These are phyloP conservation scores for Limonius californicus DNA, from an alignment of 1,140 invertebrate genomes.

Conservation along the genomic window DNA sequence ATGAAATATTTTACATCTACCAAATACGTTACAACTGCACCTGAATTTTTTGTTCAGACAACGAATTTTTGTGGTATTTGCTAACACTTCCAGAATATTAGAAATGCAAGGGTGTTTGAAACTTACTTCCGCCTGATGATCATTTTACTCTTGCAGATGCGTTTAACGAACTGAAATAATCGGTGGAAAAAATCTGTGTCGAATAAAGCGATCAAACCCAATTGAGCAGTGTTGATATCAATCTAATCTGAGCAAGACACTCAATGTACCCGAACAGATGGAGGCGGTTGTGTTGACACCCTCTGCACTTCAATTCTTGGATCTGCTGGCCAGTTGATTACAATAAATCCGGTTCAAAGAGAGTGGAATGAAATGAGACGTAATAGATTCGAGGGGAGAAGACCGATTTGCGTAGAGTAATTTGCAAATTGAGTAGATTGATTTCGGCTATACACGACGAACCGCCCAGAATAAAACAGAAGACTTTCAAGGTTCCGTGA, in stretches of 20 bases:
- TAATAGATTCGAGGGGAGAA: constrained; percentile 24
- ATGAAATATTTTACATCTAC: no score
- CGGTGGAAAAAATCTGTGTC: constrained; percentile 10
- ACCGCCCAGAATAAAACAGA: not conserved
- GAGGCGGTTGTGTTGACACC: constrained; percentile 25
- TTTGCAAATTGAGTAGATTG: constrained; percentile 34
- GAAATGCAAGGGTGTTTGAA: no score
- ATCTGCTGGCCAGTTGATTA: constrained; percentile 8
- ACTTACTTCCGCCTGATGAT: no score
- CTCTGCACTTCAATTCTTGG: constrained; percentile 15
- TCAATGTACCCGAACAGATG: constrained; percentile 28
- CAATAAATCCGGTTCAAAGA: constrained; percentile 21
- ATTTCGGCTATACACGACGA: constrained; percentile 16
- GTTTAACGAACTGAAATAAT: constrained; percentile 18
- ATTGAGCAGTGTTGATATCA: constrained; percentile 27
- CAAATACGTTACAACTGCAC: no score
- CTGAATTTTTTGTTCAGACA: no score
- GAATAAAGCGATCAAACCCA: constrained; percentile 27
- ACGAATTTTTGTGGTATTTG: no score
- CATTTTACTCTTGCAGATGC: no score
- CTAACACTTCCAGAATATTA: no score
- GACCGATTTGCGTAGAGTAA: constrained; percentile 27
- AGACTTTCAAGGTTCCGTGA: constrained; percentile 16
- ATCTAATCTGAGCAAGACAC: constrained; percentile 32
- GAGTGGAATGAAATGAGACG: constrained; percentile 23